Evolutionary conservation across 2,113 vertebrate genomes (phyloP).

Genomic region (Hipposideros armiger): DNA sequence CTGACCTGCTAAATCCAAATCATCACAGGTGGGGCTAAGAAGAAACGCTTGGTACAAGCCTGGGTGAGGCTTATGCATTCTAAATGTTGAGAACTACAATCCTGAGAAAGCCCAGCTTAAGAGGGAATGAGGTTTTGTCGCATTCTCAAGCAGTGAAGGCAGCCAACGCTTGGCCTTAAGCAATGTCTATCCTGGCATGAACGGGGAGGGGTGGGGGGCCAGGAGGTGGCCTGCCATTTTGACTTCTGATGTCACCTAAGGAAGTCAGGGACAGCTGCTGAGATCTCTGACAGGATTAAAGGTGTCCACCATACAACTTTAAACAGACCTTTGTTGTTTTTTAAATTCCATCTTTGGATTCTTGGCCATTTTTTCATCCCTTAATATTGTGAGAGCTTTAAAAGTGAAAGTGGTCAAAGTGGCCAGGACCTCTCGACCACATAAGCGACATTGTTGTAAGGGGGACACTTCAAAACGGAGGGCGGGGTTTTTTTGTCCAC

Average conservation of each 20-base stretch:
- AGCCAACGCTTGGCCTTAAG: background rate
- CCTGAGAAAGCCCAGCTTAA: background rate
- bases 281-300: background rate
- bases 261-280: background rate
- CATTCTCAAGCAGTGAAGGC: background rate
- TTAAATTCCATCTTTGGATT: background rate
- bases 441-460: background rate
- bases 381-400: background rate
- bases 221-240: no score
- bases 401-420: background rate
- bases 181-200: no score
- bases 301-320: background rate
- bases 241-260: background rate
- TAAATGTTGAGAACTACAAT: background rate
- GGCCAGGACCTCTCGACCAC: background rate
- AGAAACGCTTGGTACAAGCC: background rate
- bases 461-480: background rate
- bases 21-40: no score
- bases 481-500: accelerated
- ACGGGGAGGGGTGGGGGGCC: background rate
- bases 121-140: background rate
- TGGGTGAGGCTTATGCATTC: background rate
- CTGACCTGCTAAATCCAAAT: background rate
- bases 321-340: background rate
- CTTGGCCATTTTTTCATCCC: background rate